Evolutionary conservation across 1,140 invertebrate genomes (phyloP).

Genomic region (Lordiphosa collinella): DNA sequence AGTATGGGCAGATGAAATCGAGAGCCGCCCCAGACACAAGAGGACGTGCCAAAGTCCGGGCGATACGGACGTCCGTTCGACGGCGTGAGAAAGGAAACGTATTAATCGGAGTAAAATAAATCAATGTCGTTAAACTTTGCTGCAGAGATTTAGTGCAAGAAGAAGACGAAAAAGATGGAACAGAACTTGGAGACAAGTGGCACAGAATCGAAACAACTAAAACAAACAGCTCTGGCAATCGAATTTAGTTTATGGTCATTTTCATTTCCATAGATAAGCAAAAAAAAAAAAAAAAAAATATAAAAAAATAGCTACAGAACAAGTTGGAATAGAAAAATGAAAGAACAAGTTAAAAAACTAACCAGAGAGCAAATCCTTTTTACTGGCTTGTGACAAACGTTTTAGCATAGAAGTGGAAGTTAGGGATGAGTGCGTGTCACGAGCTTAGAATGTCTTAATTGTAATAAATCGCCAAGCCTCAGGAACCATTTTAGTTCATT

Average conservation of each 20-base stretch:
- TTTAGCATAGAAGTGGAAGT: too few relatives aligned
- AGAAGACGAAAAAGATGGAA: slow-evolving; percentile 1
- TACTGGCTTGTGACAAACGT: too few relatives aligned
- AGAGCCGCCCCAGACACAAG: slow-evolving; percentile 50
- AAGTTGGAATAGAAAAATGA: not conserved
- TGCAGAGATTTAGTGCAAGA: slow-evolving; percentile 58
- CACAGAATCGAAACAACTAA: slow-evolving; percentile 15
- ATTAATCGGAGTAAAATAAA: slow-evolving; percentile 79
- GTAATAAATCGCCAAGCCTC: too few relatives aligned
- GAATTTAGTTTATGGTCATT: slow-evolving; percentile 42
- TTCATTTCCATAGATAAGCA: slow-evolving; percentile 31
- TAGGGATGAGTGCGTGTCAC: too few relatives aligned
- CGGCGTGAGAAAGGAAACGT: slow-evolving; percentile 42
- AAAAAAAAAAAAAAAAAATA: not conserved
- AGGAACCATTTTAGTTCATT: too few relatives aligned
- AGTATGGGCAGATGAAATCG: slow-evolving; percentile 53
- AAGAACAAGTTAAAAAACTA: not conserved
- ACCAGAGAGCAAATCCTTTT: not conserved
- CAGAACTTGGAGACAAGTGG: not conserved
- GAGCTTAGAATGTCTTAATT: too few relatives aligned
- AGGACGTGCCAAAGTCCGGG: slow-evolving; percentile 67
- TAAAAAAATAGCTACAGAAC: not conserved
- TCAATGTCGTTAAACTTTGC: slow-evolving; percentile 73
- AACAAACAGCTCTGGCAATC: slow-evolving; percentile 23
- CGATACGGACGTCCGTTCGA: slow-evolving; percentile 10